Percentiles rank a stretch among this genome's conserved stretches.
phyloP scores from a whole-genome alignment of 2,113 vertebrate species.

The Campylorhamphus procurvoides region DNA sequence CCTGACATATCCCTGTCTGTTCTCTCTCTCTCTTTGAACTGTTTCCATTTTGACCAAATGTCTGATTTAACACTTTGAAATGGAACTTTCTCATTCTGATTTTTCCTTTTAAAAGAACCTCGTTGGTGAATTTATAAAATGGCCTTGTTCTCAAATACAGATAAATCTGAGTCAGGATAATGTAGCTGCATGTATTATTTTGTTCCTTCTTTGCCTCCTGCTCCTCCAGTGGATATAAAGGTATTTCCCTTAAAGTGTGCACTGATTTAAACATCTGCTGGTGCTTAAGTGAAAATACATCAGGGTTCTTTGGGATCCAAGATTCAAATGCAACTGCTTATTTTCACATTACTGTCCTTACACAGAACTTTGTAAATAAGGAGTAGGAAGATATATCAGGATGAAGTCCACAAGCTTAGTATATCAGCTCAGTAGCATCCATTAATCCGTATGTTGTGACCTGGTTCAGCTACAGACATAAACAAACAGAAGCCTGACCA shows the following conservation, averaged over 20 bases:
- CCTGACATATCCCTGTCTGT: background rate
- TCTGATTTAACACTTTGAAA: background rate
- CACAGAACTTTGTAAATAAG: background rate
- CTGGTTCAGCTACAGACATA: background rate
- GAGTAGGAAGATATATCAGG: background rate
- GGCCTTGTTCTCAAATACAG: background rate
- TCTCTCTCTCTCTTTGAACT: background rate
- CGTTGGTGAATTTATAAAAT: background rate
- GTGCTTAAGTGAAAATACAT: background rate
- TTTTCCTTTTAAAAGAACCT: background rate
- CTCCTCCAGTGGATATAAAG: background rate
- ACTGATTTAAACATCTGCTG: background rate
- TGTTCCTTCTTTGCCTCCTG: background rate
- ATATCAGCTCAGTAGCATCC: background rate
- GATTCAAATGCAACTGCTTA: background rate
- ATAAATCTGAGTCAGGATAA: background rate
- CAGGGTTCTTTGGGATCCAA: background rate
- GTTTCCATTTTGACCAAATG: background rate
- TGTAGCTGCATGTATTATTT: background rate
- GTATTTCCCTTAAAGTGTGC: background rate
- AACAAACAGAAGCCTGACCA: background rate
- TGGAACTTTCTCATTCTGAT: background rate
- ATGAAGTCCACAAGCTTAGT: background rate
- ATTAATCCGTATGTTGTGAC: background rate
- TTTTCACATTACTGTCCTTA: background rate